Evolutionary conservation across 1,140 invertebrate species (phyloP).

Genomic region (Ips typographus): DNA sequence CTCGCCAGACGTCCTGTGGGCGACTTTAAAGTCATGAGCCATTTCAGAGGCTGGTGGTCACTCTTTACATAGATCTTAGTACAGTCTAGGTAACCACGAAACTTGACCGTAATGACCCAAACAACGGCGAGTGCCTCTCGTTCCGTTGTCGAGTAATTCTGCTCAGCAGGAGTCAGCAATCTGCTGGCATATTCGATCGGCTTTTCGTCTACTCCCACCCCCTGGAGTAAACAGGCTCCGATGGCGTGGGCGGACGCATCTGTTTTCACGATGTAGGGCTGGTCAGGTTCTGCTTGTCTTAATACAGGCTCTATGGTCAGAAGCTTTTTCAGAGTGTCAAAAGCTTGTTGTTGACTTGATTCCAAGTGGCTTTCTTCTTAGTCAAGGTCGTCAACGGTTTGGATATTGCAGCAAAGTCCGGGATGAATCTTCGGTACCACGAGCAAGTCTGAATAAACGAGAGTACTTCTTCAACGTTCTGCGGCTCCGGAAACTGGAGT

Average conservation of each 20-base stretch:
- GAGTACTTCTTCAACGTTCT: too few relatives aligned
- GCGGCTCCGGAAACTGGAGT: neutral
- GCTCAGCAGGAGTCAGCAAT: conserved; percentile 2
- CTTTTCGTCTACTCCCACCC: neutral
- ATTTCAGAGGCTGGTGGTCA: too few relatives aligned
- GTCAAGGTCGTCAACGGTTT: conserved; percentile 45
- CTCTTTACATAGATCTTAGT: too few relatives aligned
- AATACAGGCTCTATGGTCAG: conserved; percentile 10
- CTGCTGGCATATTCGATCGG: neutral
- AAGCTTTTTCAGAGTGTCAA: conserved; percentile 37
- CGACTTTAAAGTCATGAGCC: too few relatives aligned
- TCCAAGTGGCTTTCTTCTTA: conserved; percentile 42
- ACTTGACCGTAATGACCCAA: neutral
- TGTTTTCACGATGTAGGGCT: conserved; percentile 16
- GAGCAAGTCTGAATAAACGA: too few relatives aligned
- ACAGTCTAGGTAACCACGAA: too few relatives aligned
- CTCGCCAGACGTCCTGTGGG: too few relatives aligned
- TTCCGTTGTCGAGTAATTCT: neutral
- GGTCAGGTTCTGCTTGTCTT: conserved; percentile 7
- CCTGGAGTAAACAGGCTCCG: conserved; percentile 28
- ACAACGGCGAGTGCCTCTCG: conserved; percentile 12
- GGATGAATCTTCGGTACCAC: too few relatives aligned
- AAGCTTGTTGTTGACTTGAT: conserved; percentile 42
- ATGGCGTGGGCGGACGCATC: conserved; percentile 26
- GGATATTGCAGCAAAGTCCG: neutral